Conservation (phyloP, 2,113 vertebrate genomes). For the Aphelocoma coerulescens region DNA sequence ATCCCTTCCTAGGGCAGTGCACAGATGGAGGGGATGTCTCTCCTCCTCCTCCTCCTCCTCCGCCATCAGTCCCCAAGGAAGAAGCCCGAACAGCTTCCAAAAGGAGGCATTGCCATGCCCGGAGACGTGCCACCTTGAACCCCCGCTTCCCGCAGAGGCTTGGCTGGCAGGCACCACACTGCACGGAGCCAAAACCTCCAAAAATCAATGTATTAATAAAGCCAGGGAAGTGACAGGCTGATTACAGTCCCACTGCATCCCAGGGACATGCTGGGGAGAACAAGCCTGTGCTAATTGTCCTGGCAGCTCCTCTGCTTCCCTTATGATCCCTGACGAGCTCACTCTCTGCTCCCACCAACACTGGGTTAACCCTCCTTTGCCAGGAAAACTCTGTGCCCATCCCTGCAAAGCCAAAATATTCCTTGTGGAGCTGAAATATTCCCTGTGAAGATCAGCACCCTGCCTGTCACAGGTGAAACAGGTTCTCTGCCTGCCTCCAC, state of each 20-base stretch:
- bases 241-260: background rate
- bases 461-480: rapidly evolving
- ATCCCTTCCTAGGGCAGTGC: background rate
- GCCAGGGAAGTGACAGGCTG: background rate
- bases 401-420: background rate
- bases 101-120: background rate
- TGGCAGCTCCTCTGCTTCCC: background rate
- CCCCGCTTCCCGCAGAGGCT: background rate
- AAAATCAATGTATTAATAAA: conserved; percentile 39
- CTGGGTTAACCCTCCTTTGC: background rate
- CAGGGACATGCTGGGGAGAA: background rate
- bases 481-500: background rate
- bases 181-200: background rate
- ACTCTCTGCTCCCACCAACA: background rate
- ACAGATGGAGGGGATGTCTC: conserved; percentile 49
- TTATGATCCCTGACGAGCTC: background rate
- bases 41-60: conserved; percentile 18
- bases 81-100: background rate
- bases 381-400: background rate
- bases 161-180: background rate
- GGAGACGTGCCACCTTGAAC: background rate
- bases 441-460: background rate
- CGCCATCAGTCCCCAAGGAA: background rate
- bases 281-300: conserved; percentile 24
- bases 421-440: background rate